Conservation (phyloP, 2,797 vertebrate species). For the Tenualosa thibaudeaui region DNA sequence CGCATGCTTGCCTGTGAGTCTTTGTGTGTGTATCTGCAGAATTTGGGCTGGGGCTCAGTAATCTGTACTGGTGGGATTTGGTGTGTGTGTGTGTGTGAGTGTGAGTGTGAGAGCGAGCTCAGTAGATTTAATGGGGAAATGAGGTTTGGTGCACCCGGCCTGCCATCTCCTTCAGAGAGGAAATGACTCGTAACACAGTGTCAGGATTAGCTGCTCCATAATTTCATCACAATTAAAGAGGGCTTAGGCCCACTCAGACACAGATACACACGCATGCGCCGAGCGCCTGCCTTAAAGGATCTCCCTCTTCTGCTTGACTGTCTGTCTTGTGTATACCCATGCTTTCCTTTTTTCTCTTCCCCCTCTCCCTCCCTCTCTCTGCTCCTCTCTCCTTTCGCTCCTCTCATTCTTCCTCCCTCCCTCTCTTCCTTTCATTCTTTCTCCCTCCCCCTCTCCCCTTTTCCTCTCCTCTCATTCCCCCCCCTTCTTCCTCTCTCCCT, state of each 20-base stretch:
- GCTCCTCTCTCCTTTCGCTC: background rate
- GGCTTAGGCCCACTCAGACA: constrained; percentile 56
- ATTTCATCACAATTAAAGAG: constrained; percentile 78
- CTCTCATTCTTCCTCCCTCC: background rate
- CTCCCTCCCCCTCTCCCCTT: background rate
- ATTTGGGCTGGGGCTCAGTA: constrained; percentile 47
- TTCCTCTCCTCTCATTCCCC: too few species aligned
- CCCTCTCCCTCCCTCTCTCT: constrained; percentile 52
- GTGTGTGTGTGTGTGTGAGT: constrained; percentile 47
- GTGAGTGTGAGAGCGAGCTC: constrained; percentile 1
- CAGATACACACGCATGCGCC: background rate
- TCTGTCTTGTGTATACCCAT: constrained; percentile 51
- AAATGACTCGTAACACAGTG: constrained; percentile 70
- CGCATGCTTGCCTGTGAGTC: background rate
- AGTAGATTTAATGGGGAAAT: constrained; percentile 62
- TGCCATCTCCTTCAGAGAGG: constrained; percentile 67
- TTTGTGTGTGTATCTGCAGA: constrained; percentile 1
- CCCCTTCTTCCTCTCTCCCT: too few species aligned
- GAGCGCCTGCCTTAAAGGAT: constrained; percentile 63
- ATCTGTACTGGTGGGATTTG: background rate
- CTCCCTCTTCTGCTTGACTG: constrained; percentile 65
- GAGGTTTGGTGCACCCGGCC: constrained; percentile 66
- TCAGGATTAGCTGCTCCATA: constrained; percentile 75
- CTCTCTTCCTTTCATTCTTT: constrained; percentile 45
- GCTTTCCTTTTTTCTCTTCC: too few species aligned